phyloP scores from a whole-genome alignment of 2,888 invertebrate genomes.

The Nycteola revayana region DNA sequence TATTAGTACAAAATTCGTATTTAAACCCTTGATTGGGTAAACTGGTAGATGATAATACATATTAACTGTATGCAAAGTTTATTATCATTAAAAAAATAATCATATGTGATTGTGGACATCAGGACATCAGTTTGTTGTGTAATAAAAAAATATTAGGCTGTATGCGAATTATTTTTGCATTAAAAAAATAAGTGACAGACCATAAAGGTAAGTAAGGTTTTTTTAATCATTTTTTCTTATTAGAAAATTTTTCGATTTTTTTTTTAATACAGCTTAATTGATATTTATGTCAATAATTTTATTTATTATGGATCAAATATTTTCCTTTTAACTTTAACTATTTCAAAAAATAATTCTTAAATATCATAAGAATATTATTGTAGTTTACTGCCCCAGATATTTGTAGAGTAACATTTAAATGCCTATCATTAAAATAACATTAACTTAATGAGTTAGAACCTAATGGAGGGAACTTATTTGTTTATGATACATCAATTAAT shows the following conservation, averaged over 20 bases:
- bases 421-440: too few relatives aligned
- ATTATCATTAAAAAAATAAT: slow-evolving; percentile 35
- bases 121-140: slow-evolving; percentile 19
- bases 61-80: slow-evolving; percentile 37
- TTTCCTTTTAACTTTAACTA: too few relatives aligned
- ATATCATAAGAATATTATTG: too few relatives aligned
- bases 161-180: slow-evolving; percentile 11
- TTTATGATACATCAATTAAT: too few relatives aligned
- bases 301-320: too few relatives aligned
- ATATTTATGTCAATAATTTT: neutral
- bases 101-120: slow-evolving; percentile 34
- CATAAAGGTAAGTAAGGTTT: slow-evolving; percentile 20
- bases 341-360: neutral
- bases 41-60: slow-evolving; percentile 57
- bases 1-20: slow-evolving; percentile 63
- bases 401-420: too few relatives aligned
- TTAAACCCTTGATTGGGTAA: slow-evolving; percentile 77
- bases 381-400: too few relatives aligned
- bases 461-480: too few relatives aligned
- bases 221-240: neutral
- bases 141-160: slow-evolving; percentile 20
- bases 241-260: neutral
- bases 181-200: slow-evolving; percentile 9
- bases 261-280: too few relatives aligned
- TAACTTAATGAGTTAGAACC: too few relatives aligned